A percentile compares a stretch with the other conserved stretches of the same genome.
Conservation (phyloP, 1,140 invertebrate species). For the Tetragnatha versicolor region DNA sequence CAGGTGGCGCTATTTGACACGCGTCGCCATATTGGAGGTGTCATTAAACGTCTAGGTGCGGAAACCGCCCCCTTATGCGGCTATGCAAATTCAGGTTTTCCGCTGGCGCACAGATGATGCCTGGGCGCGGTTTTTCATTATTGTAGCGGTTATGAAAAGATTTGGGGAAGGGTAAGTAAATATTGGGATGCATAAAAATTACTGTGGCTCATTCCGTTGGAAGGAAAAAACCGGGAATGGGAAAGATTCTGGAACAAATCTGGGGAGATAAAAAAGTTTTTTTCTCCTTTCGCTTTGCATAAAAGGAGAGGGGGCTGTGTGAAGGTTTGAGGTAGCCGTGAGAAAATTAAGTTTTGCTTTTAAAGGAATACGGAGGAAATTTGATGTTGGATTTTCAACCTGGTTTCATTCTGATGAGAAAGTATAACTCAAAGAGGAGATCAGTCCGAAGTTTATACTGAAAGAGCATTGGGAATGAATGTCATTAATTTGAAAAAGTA, state of each 20-base stretch:
- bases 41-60: constrained; percentile 32
- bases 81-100: constrained; percentile 46
- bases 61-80: no score
- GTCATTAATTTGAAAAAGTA: no score
- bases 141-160: constrained; percentile 31
- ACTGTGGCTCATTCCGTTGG: neutral
- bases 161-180: constrained; percentile 21
- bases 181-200: constrained; percentile 40
- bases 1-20: constrained; percentile 41
- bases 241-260: neutral
- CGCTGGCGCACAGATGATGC: neutral
- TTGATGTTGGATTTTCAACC: no score
- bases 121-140: constrained; percentile 22
- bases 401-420: no score
- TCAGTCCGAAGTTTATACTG: no score
- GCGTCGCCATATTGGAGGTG: constrained; percentile 36
- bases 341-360: constrained; percentile 5
- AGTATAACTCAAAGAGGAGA: no score
- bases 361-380: no score
- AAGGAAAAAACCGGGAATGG: neutral
- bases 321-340: no score
- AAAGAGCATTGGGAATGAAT: no score
- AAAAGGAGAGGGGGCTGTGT: no score
- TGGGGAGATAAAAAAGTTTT: no score
- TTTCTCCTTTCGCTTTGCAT: no score